A percentile compares a stretch with the other conserved stretches of the same genome.
phyloP scores from a whole-genome alignment of 1,140 invertebrate species.

The Scaptomyza pallida region DNA sequence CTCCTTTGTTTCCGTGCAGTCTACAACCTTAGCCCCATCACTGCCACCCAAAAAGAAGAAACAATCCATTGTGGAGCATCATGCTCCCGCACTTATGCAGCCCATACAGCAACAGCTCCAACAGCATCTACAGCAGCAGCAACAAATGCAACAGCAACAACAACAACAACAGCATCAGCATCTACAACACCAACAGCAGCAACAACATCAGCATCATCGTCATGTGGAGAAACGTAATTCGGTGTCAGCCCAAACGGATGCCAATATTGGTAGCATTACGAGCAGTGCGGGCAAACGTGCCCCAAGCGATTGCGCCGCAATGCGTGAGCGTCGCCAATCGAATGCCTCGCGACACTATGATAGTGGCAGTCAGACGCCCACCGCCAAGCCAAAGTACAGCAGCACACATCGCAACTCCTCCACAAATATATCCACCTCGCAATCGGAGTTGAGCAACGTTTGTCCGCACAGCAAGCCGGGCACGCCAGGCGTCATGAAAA shows the following conservation, averaged over 20 bases:
- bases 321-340: constrained; percentile 73
- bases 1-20: constrained; percentile 75
- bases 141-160: constrained; percentile 52
- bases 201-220: constrained; percentile 64
- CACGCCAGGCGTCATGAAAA: constrained; percentile 66
- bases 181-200: constrained; percentile 50
- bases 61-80: constrained; percentile 65
- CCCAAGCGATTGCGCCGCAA: constrained; percentile 58
- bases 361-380: constrained; percentile 74
- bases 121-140: constrained; percentile 64
- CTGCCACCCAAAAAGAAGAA: constrained; percentile 80
- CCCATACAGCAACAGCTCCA: constrained; percentile 78
- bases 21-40: constrained; percentile 70
- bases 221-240: constrained; percentile 78
- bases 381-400: constrained; percentile 72
- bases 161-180: constrained; percentile 55
- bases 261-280: constrained; percentile 69
- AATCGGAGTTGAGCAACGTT: constrained; percentile 79
- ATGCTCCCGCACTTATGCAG: constrained; percentile 70
- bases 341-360: constrained; percentile 76
- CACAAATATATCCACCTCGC: constrained; percentile 79
- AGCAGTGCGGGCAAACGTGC: constrained; percentile 56
- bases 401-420: constrained; percentile 76
- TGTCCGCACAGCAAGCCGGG: constrained; percentile 76
- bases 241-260: constrained; percentile 80